phyloP scores from a whole-genome alignment of 2,888 invertebrate species.

The Pachycephus smyrnensis region DNA sequence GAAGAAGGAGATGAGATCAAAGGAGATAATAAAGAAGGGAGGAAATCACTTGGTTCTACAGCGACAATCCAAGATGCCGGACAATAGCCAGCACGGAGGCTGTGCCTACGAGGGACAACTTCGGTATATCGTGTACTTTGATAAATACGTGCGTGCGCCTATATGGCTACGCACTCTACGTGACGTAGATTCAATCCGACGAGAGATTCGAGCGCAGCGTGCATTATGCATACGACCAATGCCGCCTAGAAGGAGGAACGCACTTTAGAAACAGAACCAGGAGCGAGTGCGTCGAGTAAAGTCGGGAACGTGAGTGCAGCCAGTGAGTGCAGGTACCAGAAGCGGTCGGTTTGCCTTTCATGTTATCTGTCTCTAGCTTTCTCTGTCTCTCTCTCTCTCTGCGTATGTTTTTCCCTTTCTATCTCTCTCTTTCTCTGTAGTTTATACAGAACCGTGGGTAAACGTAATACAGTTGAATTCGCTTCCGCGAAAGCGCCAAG shows the following conservation, averaged over 20 bases:
- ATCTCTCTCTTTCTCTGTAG: too few relatives aligned
- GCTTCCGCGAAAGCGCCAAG: neutral
- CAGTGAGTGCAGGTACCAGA: too few relatives aligned
- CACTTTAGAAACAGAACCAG: constrained; percentile 19
- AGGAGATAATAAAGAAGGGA: neutral
- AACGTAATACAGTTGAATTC: neutral
- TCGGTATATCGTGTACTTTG: neutral
- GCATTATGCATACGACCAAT: constrained; percentile 23
- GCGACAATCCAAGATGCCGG: neutral
- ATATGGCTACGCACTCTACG: constrained; percentile 32
- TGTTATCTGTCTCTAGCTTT: neutral
- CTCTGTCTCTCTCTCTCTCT: too few relatives aligned
- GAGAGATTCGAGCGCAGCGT: constrained; percentile 13
- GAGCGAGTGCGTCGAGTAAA: neutral
- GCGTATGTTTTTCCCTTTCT: too few relatives aligned
- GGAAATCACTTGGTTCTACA: neutral
- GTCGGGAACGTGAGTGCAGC: neutral
- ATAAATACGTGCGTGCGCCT: constrained; percentile 1
- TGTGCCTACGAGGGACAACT: neutral
- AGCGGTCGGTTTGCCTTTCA: neutral
- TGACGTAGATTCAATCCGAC: constrained; percentile 34
- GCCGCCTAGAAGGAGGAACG: constrained; percentile 17
- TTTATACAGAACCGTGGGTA: neutral
- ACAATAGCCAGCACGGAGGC: neutral
- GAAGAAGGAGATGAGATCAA: neutral